phyloP scores from a whole-genome alignment of 53 echinoderm and acorn worm species.

The Stichopus horrens region DNA sequence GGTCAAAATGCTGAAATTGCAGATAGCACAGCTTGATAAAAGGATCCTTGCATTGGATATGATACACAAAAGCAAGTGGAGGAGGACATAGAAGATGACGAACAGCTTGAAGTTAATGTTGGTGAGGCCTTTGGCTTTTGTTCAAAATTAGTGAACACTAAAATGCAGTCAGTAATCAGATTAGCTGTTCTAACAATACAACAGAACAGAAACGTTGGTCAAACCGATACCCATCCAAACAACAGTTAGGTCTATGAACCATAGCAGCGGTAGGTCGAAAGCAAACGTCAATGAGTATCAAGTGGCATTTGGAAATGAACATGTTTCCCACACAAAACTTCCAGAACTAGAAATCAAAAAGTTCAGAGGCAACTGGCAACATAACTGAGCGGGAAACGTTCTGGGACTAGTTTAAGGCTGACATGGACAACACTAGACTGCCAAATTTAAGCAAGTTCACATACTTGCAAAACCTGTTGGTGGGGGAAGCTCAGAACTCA shows the following conservation, averaged over 20 bases:
- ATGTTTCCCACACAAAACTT: not conserved
- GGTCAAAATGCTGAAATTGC: constrained; percentile 12
- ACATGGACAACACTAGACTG: constrained; percentile 16
- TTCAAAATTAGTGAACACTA: not conserved
- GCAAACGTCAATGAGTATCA: not conserved
- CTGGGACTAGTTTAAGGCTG: constrained; percentile 36
- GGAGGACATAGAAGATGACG: constrained; percentile 15
- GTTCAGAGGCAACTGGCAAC: not conserved
- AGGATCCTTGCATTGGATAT: constrained; percentile 12
- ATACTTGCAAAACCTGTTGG: constrained; percentile 21
- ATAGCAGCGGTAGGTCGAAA: not conserved
- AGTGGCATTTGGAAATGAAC: not conserved
- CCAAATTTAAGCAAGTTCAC: constrained; percentile 45
- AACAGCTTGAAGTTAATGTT: not conserved
- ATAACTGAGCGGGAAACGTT: constrained; percentile 11
- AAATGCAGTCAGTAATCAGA: not conserved
- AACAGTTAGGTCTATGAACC: not conserved
- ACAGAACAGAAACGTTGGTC: not conserved
- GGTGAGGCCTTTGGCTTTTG: constrained; percentile 25
- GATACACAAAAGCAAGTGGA: not conserved
- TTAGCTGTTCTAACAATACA: not conserved
- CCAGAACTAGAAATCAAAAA: constrained; percentile 38
- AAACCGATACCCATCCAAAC: not conserved
- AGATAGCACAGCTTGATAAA: constrained; percentile 46
- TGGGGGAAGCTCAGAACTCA: constrained; percentile 26